phyloP scores from a whole-genome alignment of 2,797 vertebrate genomes.

The Choloepus didactylus region DNA sequence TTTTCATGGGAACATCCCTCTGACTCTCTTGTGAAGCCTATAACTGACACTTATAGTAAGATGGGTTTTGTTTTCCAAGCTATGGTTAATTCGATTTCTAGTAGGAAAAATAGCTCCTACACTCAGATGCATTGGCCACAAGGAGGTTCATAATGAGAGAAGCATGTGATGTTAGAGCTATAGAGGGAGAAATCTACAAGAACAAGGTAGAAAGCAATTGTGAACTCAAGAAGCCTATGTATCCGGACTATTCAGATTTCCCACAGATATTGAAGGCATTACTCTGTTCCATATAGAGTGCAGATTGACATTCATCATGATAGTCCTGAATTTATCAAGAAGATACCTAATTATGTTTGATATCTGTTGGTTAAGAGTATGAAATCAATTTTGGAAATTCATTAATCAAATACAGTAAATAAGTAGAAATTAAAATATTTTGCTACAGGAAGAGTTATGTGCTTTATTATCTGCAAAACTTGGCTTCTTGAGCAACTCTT shows the following conservation, averaged over 20 bases:
- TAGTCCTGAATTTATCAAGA: not conserved
- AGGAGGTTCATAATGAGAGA: not conserved
- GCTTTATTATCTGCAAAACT: not conserved
- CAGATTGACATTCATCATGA: not conserved
- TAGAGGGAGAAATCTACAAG: not conserved
- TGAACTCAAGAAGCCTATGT: not conserved
- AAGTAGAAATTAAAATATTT: not conserved
- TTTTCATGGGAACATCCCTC: not conserved
- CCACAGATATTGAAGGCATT: not conserved
- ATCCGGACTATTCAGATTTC: not conserved
- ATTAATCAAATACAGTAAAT: not conserved
- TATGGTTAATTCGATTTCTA: not conserved
- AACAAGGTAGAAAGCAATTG: not conserved
- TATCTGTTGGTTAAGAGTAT: not conserved
- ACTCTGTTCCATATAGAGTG: too few species aligned
- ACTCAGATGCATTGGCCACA: not conserved
- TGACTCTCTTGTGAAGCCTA: not conserved
- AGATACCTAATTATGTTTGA: not conserved
- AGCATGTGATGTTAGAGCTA: not conserved
- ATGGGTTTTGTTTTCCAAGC: constrained; percentile 13
- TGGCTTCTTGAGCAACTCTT: not conserved
- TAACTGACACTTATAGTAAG: not conserved
- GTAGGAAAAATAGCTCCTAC: not conserved
- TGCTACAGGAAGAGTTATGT: not conserved
- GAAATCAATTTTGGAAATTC: constrained; percentile 46